Evolutionary conservation across 1,140 invertebrate genomes (phyloP).

Genomic region (Heliconius himera): DNA sequence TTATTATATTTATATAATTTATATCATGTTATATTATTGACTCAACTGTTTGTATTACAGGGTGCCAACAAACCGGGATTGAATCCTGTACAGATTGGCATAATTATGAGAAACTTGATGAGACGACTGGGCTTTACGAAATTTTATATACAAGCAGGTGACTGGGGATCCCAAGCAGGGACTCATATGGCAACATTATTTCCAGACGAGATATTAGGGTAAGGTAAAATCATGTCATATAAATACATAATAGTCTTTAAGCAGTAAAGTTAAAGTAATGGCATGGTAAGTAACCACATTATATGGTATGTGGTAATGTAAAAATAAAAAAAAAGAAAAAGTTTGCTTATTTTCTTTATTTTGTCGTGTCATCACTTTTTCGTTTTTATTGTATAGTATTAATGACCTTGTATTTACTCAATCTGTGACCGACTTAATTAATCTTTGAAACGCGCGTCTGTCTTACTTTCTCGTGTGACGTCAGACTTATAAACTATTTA

Average conservation of each 20-base stretch:
- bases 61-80: conserved; percentile 84
- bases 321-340: too few species aligned
- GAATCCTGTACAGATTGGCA: conserved; percentile 84
- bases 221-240: conserved; percentile 29
- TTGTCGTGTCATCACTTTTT: too few species aligned
- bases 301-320: too few species aligned
- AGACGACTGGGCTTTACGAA: conserved; percentile 86
- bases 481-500: background rate
- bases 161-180: conserved; percentile 88
- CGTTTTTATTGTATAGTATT: too few species aligned
- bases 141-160: conserved; percentile 93
- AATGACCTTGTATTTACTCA: too few species aligned
- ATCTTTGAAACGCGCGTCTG: background rate
- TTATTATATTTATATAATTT: background rate
- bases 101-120: conserved; percentile 94
- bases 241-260: background rate
- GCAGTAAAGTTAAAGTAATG: too few species aligned
- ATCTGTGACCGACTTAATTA: background rate
- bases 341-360: too few species aligned
- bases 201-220: conserved; percentile 86
- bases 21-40: background rate
- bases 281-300: too few species aligned
- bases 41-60: conserved; percentile 52
- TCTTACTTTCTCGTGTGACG: background rate
- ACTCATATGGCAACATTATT: conserved; percentile 85